phyloP scores from a whole-genome alignment of 2,113 vertebrate genomes.

The Gobio gobio region DNA sequence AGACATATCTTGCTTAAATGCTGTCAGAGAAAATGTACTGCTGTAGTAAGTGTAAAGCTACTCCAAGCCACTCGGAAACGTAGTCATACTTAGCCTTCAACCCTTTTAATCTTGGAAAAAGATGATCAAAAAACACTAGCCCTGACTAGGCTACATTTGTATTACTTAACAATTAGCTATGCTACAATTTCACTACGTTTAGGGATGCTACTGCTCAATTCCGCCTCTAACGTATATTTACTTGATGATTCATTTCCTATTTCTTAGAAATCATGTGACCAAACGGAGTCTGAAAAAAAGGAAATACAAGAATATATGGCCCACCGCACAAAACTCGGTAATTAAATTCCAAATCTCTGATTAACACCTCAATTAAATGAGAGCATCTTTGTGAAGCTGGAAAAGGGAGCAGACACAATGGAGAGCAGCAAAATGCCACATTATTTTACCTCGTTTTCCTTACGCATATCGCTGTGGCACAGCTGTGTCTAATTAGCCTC shows the following conservation, averaged over 20 bases:
- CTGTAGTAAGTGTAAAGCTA: no score
- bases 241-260: not conserved
- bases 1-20: no score
- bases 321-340: conserved; percentile 18
- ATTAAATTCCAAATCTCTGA: conserved; percentile 25
- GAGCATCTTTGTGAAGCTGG: conserved; percentile 12
- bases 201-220: not conserved
- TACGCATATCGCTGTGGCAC: not conserved
- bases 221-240: not conserved
- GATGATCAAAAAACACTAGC: not conserved
- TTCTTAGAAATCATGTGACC: not conserved
- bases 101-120: not conserved
- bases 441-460: not conserved
- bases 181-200: not conserved
- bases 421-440: not conserved
- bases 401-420: conserved; percentile 23
- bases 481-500: conserved; percentile 21
- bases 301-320: not conserved
- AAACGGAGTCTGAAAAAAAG: not conserved
- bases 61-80: not conserved
- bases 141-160: not conserved
- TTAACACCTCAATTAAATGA: conserved; percentile 23
- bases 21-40: no score
- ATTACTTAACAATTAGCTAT: not conserved
- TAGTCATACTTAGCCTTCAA: not conserved